phyloP scores from a whole-genome alignment of 2,113 vertebrate genomes.

The Diadophis punctatus region DNA sequence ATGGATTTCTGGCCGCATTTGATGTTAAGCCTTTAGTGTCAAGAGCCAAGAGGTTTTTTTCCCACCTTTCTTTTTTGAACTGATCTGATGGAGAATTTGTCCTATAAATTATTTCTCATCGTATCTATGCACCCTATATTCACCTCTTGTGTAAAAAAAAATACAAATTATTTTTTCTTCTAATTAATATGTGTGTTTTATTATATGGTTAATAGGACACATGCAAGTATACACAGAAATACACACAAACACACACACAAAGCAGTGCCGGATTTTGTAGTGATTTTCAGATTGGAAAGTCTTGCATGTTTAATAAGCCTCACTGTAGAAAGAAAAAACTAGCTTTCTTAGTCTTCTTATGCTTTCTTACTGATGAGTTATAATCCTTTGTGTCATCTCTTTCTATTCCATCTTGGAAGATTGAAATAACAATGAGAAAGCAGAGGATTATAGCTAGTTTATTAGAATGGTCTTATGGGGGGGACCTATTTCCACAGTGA shows the following conservation, averaged over 20 bases:
- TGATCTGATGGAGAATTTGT: slow-evolving; percentile 66
- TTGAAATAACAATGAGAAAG: slow-evolving; percentile 43
- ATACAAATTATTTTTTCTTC: slow-evolving; percentile 31
- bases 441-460: slow-evolving; percentile 36
- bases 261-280: neutral
- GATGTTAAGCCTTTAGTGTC: slow-evolving; percentile 97
- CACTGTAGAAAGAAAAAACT: slow-evolving; percentile 25
- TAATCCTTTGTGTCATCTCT: slow-evolving; percentile 35
- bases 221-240: neutral
- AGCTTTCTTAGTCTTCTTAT: slow-evolving; percentile 33
- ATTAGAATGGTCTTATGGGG: slow-evolving; percentile 37
- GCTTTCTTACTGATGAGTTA: slow-evolving; percentile 22
- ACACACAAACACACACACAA: neutral
- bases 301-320: slow-evolving; percentile 18
- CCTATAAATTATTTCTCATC: slow-evolving; percentile 67
- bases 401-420: slow-evolving; percentile 27
- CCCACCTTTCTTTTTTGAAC: slow-evolving; percentile 46
- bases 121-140: slow-evolving; percentile 50
- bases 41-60: slow-evolving; percentile 71
- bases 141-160: slow-evolving; percentile 25
- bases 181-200: slow-evolving; percentile 43
- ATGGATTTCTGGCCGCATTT: slow-evolving; percentile 94
- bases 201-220: slow-evolving; percentile 34
- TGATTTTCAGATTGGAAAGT: neutral
- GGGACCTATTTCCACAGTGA: slow-evolving; percentile 40